Conservation (phyloP, 2,888 invertebrate genomes). For the Rhagonycha lutea region DNA sequence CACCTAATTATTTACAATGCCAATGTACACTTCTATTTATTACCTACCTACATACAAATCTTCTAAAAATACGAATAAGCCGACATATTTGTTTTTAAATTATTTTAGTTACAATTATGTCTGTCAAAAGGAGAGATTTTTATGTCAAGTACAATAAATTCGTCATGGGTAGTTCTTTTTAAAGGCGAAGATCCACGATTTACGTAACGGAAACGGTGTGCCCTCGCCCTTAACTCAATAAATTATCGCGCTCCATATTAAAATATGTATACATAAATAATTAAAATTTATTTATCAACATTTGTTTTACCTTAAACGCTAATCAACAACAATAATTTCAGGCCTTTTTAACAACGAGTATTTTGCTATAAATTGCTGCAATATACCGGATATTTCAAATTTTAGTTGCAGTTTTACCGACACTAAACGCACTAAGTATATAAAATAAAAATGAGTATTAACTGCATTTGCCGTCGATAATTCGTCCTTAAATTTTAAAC, state of each 20-base stretch:
- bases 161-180: background rate
- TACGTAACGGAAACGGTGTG: background rate
- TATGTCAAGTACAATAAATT: background rate
- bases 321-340: background rate
- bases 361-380: background rate
- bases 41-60: slow-evolving; percentile 3
- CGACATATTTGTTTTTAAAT: background rate
- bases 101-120: background rate
- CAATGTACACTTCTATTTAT: slow-evolving; percentile 21
- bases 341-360: background rate
- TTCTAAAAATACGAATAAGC: background rate
- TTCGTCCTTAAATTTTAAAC: background rate
- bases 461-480: background rate
- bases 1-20: slow-evolving; percentile 24
- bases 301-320: background rate
- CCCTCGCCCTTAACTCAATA: background rate
- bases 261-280: background rate
- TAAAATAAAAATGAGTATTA: background rate
- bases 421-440: background rate
- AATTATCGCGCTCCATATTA: background rate
- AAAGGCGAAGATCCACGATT: background rate
- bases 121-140: background rate
- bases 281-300: background rate
- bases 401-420: background rate
- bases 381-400: background rate